Evolutionary conservation across 2,888 invertebrate species (phyloP).

Genomic region (Tachina grossa): DNA sequence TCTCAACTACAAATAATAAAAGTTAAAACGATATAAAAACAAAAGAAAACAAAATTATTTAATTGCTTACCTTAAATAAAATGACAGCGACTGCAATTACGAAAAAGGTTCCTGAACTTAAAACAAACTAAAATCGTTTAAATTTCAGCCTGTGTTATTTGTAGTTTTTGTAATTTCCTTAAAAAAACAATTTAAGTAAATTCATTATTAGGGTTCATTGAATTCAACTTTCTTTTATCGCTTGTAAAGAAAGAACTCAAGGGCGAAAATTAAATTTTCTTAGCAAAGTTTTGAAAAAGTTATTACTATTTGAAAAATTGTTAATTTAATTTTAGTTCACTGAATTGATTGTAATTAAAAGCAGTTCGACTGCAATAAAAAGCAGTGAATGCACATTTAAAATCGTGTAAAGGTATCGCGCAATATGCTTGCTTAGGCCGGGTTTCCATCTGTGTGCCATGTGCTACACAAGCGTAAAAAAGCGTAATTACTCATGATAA

Average conservation of each 20-base stretch:
- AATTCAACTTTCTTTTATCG: constrained; percentile 1
- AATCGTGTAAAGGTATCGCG: neutral
- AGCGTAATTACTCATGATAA: no score
- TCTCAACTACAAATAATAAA: constrained; percentile 42
- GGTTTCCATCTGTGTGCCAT: no score
- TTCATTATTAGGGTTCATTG: constrained; percentile 10
- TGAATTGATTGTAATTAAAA: no score
- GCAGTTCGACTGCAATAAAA: no score
- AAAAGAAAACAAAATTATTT: constrained; percentile 33
- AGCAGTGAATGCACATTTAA: neutral
- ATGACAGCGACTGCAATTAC: constrained; percentile 20
- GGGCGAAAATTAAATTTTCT: neutral
- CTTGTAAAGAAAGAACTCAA: neutral
- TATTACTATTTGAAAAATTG: neutral
- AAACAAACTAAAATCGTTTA: constrained; percentile 28
- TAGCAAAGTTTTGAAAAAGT: neutral
- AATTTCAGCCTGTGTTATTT: neutral
- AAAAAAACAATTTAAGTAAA: neutral
- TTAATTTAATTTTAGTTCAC: neutral
- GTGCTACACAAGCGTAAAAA: no score
- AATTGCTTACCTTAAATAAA: constrained; percentile 53
- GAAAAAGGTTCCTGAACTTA: constrained; percentile 54
- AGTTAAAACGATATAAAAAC: constrained; percentile 42
- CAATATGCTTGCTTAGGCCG: neutral
- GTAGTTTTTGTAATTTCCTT: neutral